These are phyloP conservation scores for Nyleta sp. DNA, from an alignment of 2,888 invertebrate genomes.

Conservation along the genomic window DNA sequence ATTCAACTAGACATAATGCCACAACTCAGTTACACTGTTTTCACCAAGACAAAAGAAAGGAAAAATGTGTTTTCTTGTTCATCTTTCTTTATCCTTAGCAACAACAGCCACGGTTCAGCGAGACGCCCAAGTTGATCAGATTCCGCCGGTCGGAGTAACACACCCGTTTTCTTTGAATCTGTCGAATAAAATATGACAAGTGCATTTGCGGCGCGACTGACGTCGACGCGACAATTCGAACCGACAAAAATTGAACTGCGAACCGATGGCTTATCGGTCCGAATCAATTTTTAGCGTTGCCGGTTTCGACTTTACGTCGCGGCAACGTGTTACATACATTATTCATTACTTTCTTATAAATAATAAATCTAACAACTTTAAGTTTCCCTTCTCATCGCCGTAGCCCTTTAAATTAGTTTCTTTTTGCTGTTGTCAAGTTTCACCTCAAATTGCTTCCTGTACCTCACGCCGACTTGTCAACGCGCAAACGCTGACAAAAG, in stretches of 20 bases:
- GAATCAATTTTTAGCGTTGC: conserved; percentile 27
- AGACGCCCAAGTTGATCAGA: conserved; percentile 17
- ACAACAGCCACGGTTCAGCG: conserved; percentile 18
- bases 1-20: conserved; percentile 13
- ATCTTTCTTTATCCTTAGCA: not conserved
- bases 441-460: conserved; percentile 79
- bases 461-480: conserved; percentile 76
- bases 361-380: conserved; percentile 81
- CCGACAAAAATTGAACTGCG: conserved; percentile 9
- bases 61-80: not conserved
- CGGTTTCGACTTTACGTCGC: conserved; percentile 69
- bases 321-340: conserved; percentile 77
- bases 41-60: not conserved
- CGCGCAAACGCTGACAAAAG: conserved; percentile 68
- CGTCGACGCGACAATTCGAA: conserved; percentile 34
- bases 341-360: conserved; percentile 78
- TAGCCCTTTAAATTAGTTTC: not conserved
- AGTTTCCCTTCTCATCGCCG: conserved; percentile 52
- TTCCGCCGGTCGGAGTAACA: conserved; percentile 19
- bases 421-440: not conserved
- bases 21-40: conserved; percentile 32
- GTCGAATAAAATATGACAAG: conserved; percentile 55
- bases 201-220: conserved; percentile 41
- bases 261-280: conserved; percentile 16
- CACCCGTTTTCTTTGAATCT: conserved; percentile 33